Base-by-base conservation (phyloP, 2,888 invertebrate species). In the Caenorhabditis uteleia region DNA sequence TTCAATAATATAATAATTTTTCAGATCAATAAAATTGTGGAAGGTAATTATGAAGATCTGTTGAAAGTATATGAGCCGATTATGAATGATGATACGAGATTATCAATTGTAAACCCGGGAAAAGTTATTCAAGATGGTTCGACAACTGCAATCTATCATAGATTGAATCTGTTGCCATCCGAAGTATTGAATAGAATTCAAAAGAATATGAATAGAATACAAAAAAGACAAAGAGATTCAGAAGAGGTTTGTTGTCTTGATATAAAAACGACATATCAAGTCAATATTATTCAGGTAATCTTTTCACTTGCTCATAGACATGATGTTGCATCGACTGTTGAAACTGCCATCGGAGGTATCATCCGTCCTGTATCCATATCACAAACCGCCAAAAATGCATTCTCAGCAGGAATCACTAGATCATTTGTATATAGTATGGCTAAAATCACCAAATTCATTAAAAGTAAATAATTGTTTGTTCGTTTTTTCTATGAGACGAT, bases 291-390 rank as follows among this genome's bases (percentile, higher is more conserved):
- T 18, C 60, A 81, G 74, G 68, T 80, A 7, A 68, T 82, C 20
- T 82, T 80, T 55, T 61, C 70, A 7, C 64, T 82, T 53, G 74
- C 82, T 8, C 80, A 82, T 50, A 72, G 79, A 2, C 78, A 79
- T 47, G 80, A 82, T 60, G 75, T 82, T 10, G 59, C 68, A 12
- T 54, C 55, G 1, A 67, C 69, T 7, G 69, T 82, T 2, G 68
- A 60, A 26, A 42, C 47, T 3, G 70, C 74, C 10, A 70, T 81
- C 26, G 46, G 57, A 5, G 48, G 58, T 16, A 80, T 82, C 45
- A 80, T 82, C n/a, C 57, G 60, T 5, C 67, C 64, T 0, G 56
- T 70, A n/a, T 67, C 82, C 2, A 23, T 66, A 34, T 50, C 66
- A 4, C 82, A 82, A 67, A 79, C 77, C 2, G 57, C 69, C 1